Evolutionary conservation across 2,797 vertebrate species (phyloP), one percentile per base, ranked within the genome.

Genomic region (Micrastur ruficollis): DNA sequence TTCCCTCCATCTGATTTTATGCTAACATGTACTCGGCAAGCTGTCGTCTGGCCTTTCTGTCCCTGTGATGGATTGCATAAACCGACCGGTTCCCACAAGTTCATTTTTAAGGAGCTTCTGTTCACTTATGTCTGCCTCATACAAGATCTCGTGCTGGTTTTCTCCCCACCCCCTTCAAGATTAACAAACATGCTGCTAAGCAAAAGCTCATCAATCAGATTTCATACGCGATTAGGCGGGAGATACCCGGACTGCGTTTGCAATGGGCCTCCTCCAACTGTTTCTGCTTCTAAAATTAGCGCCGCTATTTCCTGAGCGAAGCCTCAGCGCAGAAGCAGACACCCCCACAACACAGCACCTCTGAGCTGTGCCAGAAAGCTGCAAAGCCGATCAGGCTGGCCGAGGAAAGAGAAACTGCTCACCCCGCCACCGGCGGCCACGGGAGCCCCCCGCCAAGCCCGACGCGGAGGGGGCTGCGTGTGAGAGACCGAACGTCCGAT

Each of bases 281-380:
- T 81, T 92, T 94, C 75, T 72, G 74, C 72, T 97, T 92, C 94
- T 95, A 94, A 97, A 97, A 92, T 96, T 96, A 97, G 81, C 65
- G 4, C 11, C 81, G 89, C 72, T 83, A 58, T 92, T 96, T 97
- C 95, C 95, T 47, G 18, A 89, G 83, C 59, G 83, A 36, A 71
- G 81, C 50, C 83, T 82, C 47, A 23, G 63, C 86, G 26, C 3
- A 59, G 71, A 52, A 66, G 63, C 5, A 70, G 82, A 63, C 58
- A 38, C 66, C 8, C 38, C 34, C 47, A 18, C 4, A 13, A 46
- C 1, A 8, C 81, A 42, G 52, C 12, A 25, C 4, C 1, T 46
- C 22, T 16, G 26, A 63, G 79, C 61, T 46, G n/a, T 44, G 47
- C 36, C 12, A 20, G 73, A 55, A 42, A 53, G 38, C 23, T 12